Evolutionary conservation across 2,888 invertebrate genomes (phyloP).

Genomic region (Scaptodrosophila latifasciaeformis): DNA sequence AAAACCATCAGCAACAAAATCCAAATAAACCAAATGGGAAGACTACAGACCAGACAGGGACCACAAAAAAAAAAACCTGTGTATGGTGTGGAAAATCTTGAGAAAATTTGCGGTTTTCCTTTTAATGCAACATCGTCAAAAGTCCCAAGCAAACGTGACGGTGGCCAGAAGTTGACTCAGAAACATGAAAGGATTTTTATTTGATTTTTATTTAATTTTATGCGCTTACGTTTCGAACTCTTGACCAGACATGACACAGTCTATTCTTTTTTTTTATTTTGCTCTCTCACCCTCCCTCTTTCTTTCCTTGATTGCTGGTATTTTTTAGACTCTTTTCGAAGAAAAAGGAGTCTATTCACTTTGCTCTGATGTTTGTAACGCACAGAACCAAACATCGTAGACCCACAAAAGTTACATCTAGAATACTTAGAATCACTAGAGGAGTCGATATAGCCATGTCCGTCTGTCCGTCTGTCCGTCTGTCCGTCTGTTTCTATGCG

Average conservation of each 20-base stretch:
- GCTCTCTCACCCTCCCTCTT: background rate
- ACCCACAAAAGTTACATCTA: no score
- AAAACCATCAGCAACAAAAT: slow-evolving; percentile 32
- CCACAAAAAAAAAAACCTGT: slow-evolving; percentile 4
- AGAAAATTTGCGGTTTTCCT: slow-evolving; percentile 34
- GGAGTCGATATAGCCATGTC: no score
- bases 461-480: no score
- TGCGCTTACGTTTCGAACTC: slow-evolving; percentile 28
- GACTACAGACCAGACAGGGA: background rate
- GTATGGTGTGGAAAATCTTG: slow-evolving; percentile 33
- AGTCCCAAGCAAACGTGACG: slow-evolving; percentile 25
- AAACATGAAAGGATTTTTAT: slow-evolving; percentile 47
- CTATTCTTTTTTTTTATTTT: slow-evolving; percentile 8
- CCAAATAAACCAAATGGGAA: slow-evolving; percentile 25
- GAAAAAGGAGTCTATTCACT: no score
- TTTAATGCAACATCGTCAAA: slow-evolving; percentile 26
- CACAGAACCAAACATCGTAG: no score
- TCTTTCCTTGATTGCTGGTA: no score
- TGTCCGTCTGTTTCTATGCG: no score
- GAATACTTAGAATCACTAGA: no score
- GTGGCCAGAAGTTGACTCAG: slow-evolving; percentile 12
- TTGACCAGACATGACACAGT: slow-evolving; percentile 24
- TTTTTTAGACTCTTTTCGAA: no score
- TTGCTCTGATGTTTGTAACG: no score
- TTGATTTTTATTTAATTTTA: slow-evolving; percentile 59